Conservation (phyloP, 1,140 invertebrate genomes). For the Drosophila pallidifrons region DNA sequence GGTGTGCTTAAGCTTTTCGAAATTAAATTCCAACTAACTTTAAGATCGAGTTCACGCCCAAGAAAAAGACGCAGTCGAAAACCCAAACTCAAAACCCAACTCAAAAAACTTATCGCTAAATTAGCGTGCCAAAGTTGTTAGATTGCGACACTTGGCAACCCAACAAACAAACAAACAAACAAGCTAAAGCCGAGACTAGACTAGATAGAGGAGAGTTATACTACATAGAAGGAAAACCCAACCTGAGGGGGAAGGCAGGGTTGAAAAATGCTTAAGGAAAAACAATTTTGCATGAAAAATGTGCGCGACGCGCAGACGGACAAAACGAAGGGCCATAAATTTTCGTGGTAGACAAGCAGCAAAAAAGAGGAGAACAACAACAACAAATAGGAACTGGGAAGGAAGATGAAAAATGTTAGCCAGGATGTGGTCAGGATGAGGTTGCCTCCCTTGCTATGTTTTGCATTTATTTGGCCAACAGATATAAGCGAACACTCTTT, state of each 20-base stretch:
- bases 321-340: conserved; percentile 62
- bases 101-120: conserved; percentile 65
- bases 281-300: conserved; percentile 75
- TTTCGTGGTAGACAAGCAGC: conserved; percentile 44
- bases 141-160: conserved; percentile 57
- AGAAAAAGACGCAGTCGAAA: background rate
- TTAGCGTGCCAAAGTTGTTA: conserved; percentile 60
- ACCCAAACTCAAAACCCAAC: conserved; percentile 25
- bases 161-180: conserved; percentile 37
- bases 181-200: conserved; percentile 13
- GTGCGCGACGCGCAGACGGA: conserved; percentile 44
- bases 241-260: background rate
- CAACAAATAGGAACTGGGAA: background rate
- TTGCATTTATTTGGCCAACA: conserved; percentile 23
- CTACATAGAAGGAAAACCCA: background rate
- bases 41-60: conserved; percentile 1
- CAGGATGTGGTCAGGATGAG: conserved; percentile 64
- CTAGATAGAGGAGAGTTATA: background rate
- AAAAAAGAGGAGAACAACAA: conserved; percentile 11
- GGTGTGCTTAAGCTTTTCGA: conserved; percentile 41
- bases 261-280: conserved; percentile 42
- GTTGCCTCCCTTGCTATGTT: conserved; percentile 15
- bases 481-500: conserved; percentile 10
- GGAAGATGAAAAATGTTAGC: conserved; percentile 39
- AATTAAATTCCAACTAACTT: conserved; percentile 60